phyloP scores from a whole-genome alignment of 92 coral and sea anemone genomes.

The Epizoanthus ramosus region DNA sequence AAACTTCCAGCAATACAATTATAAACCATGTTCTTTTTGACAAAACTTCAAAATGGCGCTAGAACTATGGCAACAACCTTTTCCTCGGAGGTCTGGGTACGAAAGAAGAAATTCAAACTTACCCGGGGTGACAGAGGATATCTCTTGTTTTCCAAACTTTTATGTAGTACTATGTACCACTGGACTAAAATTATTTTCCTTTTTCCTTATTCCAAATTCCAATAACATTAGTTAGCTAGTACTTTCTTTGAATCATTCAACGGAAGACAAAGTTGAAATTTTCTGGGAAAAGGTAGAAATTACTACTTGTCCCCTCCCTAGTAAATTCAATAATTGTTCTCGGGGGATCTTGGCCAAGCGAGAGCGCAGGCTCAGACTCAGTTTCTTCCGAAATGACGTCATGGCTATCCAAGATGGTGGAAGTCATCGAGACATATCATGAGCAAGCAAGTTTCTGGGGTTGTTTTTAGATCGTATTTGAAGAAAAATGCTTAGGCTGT shows the following conservation, averaged over 20 bases:
- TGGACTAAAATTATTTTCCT: too few relatives aligned
- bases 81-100: conserved; percentile 15
- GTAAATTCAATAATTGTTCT: too few relatives aligned
- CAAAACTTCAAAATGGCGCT: conserved; percentile 34
- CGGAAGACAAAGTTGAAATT: too few relatives aligned
- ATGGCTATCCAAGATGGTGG: conserved; percentile 44
- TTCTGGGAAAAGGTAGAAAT: too few relatives aligned
- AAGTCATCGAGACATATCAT: conserved; percentile 17
- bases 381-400: conserved; percentile 33
- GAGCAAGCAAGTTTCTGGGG: conserved; percentile 42
- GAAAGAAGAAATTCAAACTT: conserved; percentile 2
- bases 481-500: neutral
- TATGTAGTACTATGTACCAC: too few relatives aligned
- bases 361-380: conserved; percentile 28
- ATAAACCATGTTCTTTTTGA: neutral
- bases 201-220: too few relatives aligned
- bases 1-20: neutral
- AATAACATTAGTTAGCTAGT: too few relatives aligned
- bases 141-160: neutral
- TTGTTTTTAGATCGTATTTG: neutral
- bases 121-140: neutral
- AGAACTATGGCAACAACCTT: conserved; percentile 36
- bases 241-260: too few relatives aligned
- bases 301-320: too few relatives aligned
- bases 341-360: neutral